A percentile compares a stretch with the other conserved stretches of the same genome.
Conservation (phyloP, 2,888 invertebrate species). For the Cryptophagus acutangulus region DNA sequence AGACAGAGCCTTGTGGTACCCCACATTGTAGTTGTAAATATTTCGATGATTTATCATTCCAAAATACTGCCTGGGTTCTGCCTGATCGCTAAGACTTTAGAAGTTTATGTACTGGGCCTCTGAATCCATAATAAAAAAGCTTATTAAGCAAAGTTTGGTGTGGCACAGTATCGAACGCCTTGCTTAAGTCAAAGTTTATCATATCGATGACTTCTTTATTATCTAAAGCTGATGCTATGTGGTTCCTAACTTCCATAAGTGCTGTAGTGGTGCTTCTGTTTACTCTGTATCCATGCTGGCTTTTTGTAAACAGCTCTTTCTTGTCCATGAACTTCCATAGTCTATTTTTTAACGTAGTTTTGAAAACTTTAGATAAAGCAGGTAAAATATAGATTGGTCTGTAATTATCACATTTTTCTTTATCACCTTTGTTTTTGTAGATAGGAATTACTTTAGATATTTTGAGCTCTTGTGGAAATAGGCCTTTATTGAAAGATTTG, state of each 20-base stretch:
- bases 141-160: slow-evolving; percentile 13
- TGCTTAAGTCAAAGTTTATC: slow-evolving; percentile 10
- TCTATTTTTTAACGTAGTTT: slow-evolving; percentile 4
- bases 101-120: slow-evolving; percentile 9
- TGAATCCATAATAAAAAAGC: slow-evolving; percentile 14
- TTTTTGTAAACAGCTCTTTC: too few species aligned
- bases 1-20: slow-evolving; percentile 22
- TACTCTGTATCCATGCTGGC: slow-evolving; percentile 9
- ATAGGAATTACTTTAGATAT: slow-evolving; percentile 12
- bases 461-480: slow-evolving; percentile 11
- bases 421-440: slow-evolving; percentile 13
- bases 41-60: slow-evolving; percentile 9
- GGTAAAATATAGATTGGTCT: slow-evolving; percentile 13
- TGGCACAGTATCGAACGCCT: slow-evolving; percentile 10
- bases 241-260: slow-evolving; percentile 5
- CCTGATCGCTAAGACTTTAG: too few species aligned
- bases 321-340: slow-evolving; percentile 4
- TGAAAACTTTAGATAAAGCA: slow-evolving; percentile 13
- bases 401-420: slow-evolving; percentile 9
- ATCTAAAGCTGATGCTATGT: background rate
- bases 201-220: slow-evolving; percentile 3
- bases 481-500: slow-evolving; percentile 6
- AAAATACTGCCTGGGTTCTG: slow-evolving; percentile 15
- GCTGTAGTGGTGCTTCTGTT: slow-evolving; percentile 5
- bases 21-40: slow-evolving; percentile 10